phyloP scores from a whole-genome alignment of 2,888 invertebrate species.

The Ernsta delagoae region DNA sequence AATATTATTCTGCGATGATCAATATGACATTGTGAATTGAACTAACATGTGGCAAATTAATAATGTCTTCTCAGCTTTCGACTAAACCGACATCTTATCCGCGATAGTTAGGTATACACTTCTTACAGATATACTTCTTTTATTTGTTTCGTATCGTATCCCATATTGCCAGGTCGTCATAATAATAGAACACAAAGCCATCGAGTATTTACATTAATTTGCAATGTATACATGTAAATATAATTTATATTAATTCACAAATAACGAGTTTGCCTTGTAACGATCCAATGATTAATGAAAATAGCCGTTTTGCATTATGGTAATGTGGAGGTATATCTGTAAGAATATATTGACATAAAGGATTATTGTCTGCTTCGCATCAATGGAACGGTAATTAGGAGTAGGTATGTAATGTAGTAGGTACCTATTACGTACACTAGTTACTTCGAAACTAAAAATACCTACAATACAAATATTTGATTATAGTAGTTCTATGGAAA shows the following conservation, averaged over 20 bases:
- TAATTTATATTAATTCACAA: slow-evolving; percentile 53
- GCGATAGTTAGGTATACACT: too few relatives aligned
- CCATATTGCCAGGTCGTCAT: neutral
- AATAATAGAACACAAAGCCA: slow-evolving; percentile 10
- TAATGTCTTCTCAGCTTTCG: slow-evolving; percentile 31
- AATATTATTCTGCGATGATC: slow-evolving; percentile 40
- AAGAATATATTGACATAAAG: slow-evolving; percentile 23
- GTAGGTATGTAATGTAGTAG: neutral
- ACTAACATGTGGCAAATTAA: slow-evolving; percentile 48
- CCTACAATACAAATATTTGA: too few relatives aligned
- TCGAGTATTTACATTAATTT: slow-evolving; percentile 30
- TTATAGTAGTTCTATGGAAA: too few relatives aligned
- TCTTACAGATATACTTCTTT: too few relatives aligned
- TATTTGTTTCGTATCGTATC: neutral
- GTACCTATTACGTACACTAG: neutral
- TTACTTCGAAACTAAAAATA: too few relatives aligned
- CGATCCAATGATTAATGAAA: slow-evolving; percentile 55
- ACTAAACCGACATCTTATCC: neutral
- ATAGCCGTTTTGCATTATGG: slow-evolving; percentile 43
- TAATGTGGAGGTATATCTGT: slow-evolving; percentile 17
- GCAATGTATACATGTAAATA: slow-evolving; percentile 41
- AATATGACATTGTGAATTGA: slow-evolving; percentile 55
- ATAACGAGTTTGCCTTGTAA: slow-evolving; percentile 60
- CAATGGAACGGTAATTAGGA: neutral
- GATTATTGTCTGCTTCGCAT: slow-evolving; percentile 21